Evolutionary conservation across 2,888 invertebrate genomes (phyloP), one percentile per base, ranked within the genome.

Genomic region (Ditylenchus weischeri): DNA sequence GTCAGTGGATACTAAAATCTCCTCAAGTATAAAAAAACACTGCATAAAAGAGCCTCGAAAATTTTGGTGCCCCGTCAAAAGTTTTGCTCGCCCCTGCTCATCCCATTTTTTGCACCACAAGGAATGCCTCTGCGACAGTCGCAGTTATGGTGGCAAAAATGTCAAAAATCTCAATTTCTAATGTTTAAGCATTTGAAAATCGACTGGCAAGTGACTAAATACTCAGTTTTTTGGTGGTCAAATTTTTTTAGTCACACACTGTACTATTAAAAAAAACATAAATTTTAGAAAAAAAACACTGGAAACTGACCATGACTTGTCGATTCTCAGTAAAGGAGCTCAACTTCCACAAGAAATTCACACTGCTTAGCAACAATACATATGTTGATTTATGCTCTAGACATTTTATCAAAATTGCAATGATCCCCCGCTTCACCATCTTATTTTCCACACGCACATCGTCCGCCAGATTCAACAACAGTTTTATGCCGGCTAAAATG

Each of bases 401-500:
- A 13, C 91, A 90, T 80, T 90, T 91, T 59, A 91, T 65, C 21
- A 82, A 71, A 76, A 85, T 79, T 19, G 76, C 72, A 4, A 85
- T 79, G 10, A 86, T 75, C 23, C 81, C 91, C 84, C 93, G 91
- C 79, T 92, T 91, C n/a, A 91, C 89, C 91, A 98, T 96, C 86
- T 98, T 98, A 85, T 92, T 90, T 85, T 96, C 96, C 4, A 95
- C 90, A 84, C 90, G 90, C 11, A 91, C 88, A 86, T 94, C 95
- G 84, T 94, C 93, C 5, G 95, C 91, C 84, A 98, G 90, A 84
- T 98, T 96, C 62, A 95, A 86, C 65, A 98, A 86, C 83, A 98
- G 87, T 84, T 93, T 93, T 84, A 92, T 91, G 4, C 92, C 91
- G 58, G 93, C 93, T 88, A 83, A 64, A 84, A 83, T 43, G 15